A percentile compares a stretch with the other conserved stretches of the same genome.
Conservation (phyloP, 2,113 vertebrate genomes). For the Nycticorax nycticorax region DNA sequence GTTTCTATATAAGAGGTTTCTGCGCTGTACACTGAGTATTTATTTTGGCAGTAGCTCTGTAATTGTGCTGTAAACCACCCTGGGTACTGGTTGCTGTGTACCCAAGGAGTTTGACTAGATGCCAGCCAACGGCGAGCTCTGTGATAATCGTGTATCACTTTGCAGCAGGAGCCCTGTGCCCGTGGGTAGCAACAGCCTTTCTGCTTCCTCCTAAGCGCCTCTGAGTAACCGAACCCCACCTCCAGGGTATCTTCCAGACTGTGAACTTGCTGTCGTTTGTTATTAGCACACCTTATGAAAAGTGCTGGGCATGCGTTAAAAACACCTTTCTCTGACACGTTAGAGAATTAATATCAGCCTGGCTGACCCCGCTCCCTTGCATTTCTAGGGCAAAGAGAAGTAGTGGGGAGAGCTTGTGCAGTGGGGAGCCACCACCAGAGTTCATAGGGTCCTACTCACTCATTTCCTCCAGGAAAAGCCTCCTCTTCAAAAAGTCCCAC, state of each 20-base stretch:
- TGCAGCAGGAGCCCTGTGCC: not conserved
- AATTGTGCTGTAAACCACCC: not conserved
- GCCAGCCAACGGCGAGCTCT: not conserved
- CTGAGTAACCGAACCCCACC: not conserved
- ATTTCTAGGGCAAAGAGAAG: not conserved
- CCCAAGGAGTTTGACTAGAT: not conserved
- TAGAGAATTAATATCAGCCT: not conserved
- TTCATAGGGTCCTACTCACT: not conserved
- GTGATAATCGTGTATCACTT: not conserved
- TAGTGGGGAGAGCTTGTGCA: rapidly evolving
- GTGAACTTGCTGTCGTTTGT: not conserved
- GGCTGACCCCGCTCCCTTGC: not conserved
- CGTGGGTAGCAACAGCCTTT: not conserved
- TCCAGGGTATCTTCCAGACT: not conserved
- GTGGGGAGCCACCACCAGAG: not conserved
- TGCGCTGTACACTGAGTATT: not conserved
- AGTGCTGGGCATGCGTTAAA: not conserved
- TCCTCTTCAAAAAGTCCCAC: not conserved
- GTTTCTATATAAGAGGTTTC: not conserved
- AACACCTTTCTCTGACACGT: not conserved
- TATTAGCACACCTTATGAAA: not conserved
- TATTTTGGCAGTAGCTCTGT: not conserved
- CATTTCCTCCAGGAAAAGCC: not conserved
- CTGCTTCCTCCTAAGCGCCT: not conserved
- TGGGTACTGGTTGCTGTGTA: not conserved